Percentiles rank a stretch among this genome's conserved stretches.
Conservation (phyloP, 1,140 invertebrate species). For the Penaeus japonicus region DNA sequence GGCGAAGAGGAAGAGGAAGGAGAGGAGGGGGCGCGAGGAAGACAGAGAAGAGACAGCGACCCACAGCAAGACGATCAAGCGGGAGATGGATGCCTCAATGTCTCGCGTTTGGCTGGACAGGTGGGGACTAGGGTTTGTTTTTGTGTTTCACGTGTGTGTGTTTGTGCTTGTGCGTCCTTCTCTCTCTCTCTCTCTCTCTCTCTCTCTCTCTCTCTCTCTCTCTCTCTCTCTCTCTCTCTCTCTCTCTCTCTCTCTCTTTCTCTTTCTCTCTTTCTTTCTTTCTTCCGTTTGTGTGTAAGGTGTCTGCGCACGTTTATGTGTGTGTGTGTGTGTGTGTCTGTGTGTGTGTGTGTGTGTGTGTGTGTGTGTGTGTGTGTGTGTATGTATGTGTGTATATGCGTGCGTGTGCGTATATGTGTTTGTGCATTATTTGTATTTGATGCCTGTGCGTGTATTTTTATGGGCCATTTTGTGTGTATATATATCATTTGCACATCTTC, state of each 20-base stretch:
- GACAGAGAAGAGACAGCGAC: neutral
- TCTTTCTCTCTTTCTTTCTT: neutral
- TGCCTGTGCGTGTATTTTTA: too few relatives aligned
- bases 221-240: neutral
- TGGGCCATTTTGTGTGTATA: too few relatives aligned
- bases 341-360: neutral
- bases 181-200: neutral
- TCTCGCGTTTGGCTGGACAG: constrained; percentile 29
- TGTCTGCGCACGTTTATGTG: neutral
- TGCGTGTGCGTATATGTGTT: neutral
- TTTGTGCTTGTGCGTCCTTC: neutral
- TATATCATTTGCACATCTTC: too few relatives aligned
- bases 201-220: neutral
- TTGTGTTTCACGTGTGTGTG: neutral
- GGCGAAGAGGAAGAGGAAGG: neutral
- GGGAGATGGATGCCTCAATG: constrained; percentile 38
- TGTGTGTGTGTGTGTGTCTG: neutral
- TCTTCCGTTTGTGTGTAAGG: neutral
- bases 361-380: neutral
- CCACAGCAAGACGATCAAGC: neutral
- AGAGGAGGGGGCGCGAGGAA: neutral
- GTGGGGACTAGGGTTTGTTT: neutral
- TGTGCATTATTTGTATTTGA: neutral
- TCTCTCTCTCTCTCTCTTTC: neutral
- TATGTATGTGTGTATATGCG: neutral